Evolutionary conservation across 2,797 vertebrate species (phyloP), one percentile per base, ranked within the genome.

Genomic region (Champsocephalus esox): DNA sequence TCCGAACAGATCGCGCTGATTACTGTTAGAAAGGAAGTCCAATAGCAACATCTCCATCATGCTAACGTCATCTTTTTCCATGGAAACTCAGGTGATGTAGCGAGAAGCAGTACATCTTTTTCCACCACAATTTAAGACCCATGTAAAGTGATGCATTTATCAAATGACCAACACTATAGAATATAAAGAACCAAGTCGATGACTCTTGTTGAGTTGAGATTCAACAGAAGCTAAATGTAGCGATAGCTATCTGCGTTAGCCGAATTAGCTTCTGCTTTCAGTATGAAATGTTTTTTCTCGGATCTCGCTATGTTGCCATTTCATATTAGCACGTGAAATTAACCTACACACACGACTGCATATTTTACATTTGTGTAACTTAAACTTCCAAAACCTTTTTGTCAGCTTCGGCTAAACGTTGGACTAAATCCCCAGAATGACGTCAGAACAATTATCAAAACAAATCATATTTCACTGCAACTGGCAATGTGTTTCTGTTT

Each of bases 401-500:
- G 4, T 24, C 41, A 48, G 32, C 52, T 28, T 28, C 4, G 28
- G 28, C 28, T 28, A 28, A 28, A 28, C 3, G 4, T 28, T 28
- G 28, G 17, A 67, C 32, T 9, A 49, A 28, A 75, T 57, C 11
- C 16, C 52, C 3, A 1, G 28, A 32, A 60, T 24, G 57, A 66
- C 48, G 28, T 62, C 57, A n/a, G 19, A 61, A 21, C 60, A 77
- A 66, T 63, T 24, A 65, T 62, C 48, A 67, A 38, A 70, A 38
- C n/a, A 5, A 66, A 32, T 24, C 21, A 21, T 21, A 17, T 77
- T 75, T 79, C 75, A 70, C 14, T 52, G 17, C 70, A 66, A 46
- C 55, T 43, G 54, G 63, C 66, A 62, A n/a, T n/a, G 46, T 16
- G 70, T 75, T 60, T 74, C 52, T 48, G n/a, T 19, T 52, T 78